Percentiles rank a stretch among this genome's conserved stretches.
Evolutionary conservation across 2,113 vertebrate species (phyloP).

Genomic region (Oriolus oriolus): DNA sequence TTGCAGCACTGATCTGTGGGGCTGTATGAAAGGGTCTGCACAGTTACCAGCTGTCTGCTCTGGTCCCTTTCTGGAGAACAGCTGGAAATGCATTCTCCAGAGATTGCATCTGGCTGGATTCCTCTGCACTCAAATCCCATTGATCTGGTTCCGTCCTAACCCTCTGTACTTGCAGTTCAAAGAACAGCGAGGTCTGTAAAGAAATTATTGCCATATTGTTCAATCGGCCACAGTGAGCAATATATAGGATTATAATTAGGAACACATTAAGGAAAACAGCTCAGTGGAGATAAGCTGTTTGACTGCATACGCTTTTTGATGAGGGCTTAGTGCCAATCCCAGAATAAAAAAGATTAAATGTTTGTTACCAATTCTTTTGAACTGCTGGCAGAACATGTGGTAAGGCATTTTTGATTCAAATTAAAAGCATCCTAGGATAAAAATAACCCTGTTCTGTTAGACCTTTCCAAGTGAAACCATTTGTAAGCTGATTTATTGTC

Average conservation of each 20-base stretch:
- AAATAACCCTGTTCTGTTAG: conserved; percentile 79
- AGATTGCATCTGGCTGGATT: conserved; percentile 80
- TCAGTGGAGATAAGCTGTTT: conserved; percentile 80
- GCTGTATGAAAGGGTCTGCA: not conserved
- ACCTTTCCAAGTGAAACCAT: conserved; percentile 77
- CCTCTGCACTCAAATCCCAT: conserved; percentile 76
- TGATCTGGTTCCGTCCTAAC: conserved; percentile 81
- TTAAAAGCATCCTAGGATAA: conserved; percentile 86
- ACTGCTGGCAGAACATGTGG: conserved; percentile 83
- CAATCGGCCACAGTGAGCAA: conserved; percentile 76
- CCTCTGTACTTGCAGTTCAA: conserved; percentile 83
- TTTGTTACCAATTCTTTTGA: conserved; percentile 84
- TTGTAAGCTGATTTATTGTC: conserved; percentile 76
- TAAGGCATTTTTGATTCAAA: conserved; percentile 82
- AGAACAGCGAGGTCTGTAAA: conserved; percentile 79
- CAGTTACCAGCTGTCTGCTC: conserved; percentile 70
- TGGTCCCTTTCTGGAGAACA: conserved; percentile 75
- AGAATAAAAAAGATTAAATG: conserved; percentile 81
- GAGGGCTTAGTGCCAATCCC: conserved; percentile 79
- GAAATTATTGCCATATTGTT: conserved; percentile 87
- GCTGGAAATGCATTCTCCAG: conserved; percentile 78
- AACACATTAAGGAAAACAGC: conserved; percentile 83
- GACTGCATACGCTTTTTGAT: conserved; percentile 76
- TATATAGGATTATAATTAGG: conserved; percentile 85
- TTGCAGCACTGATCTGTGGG: not conserved